Evolutionary conservation across 1,140 invertebrate genomes (phyloP).

Genomic region (Drosophila ohnishii): DNA sequence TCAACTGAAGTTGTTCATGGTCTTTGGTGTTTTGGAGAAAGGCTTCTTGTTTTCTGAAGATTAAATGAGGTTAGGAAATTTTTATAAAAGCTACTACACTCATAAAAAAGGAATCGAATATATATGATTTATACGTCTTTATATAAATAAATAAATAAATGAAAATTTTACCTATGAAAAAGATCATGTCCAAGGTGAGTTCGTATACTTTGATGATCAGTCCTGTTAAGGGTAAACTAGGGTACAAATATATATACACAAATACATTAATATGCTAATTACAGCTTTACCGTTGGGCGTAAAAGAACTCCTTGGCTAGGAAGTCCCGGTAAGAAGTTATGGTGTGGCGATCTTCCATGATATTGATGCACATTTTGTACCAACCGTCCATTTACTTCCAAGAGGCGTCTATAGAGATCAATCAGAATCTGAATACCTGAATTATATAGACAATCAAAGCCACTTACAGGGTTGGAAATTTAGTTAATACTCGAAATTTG

Average conservation of each 20-base stretch:
- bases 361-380: not conserved
- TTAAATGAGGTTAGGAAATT: not conserved
- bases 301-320: not conserved
- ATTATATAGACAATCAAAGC: not conserved
- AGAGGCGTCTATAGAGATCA: not conserved
- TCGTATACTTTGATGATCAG: not conserved
- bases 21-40: not conserved
- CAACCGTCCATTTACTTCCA: constrained; percentile 10
- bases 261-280: not conserved
- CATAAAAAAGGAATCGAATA: too few relatives aligned
- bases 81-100: not conserved
- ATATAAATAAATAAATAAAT: too few relatives aligned
- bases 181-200: not conserved
- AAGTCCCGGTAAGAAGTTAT: not conserved
- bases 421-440: not conserved
- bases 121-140: too few relatives aligned
- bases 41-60: not conserved
- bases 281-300: not conserved
- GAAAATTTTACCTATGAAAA: too few relatives aligned
- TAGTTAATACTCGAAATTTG: constrained; percentile 48
- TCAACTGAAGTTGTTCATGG: not conserved
- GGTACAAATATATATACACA: not conserved
- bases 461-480: constrained; percentile 30
- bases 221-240: not conserved
- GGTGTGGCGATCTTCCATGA: not conserved